These are phyloP conservation scores for Boulengeromyrus knoepffleri DNA, from an alignment of 2,113 vertebrate genomes.

Conservation along the genomic window DNA sequence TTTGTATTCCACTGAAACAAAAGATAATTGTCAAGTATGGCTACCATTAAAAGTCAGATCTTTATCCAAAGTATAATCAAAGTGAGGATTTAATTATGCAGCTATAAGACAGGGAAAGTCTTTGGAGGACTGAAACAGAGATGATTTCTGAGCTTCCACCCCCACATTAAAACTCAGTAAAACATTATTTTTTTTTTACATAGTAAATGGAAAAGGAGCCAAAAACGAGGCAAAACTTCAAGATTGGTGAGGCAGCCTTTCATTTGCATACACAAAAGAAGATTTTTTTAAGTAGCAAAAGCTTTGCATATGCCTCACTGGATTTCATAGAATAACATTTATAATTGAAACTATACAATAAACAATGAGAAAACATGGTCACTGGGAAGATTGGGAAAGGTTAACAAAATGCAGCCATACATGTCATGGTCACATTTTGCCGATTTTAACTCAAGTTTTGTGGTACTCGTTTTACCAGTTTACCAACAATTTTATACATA, in stretches of 20 bases:
- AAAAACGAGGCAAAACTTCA: neutral
- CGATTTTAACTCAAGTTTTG: neutral
- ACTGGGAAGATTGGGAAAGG: neutral
- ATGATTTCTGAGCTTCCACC: neutral
- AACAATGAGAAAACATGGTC: neutral
- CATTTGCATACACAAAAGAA: neutral
- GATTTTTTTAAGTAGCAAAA: neutral
- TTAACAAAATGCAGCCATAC: neutral
- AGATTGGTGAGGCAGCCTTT: neutral
- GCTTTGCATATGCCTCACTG: neutral
- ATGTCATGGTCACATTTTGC: neutral
- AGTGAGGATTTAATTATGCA: slow-evolving; percentile 1
- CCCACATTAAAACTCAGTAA: neutral
- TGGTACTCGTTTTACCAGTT: neutral
- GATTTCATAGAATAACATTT: neutral
- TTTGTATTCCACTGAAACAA: neutral
- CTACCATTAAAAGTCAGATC: neutral
- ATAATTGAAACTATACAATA: neutral
- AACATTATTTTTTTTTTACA: neutral
- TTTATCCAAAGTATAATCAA: neutral
- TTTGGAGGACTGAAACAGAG: neutral
- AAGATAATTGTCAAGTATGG: neutral
- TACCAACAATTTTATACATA: neutral
- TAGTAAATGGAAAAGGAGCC: neutral
- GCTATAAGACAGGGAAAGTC: neutral